phyloP scores from a whole-genome alignment of 2,113 vertebrate genomes.

The Malurus alboscapulatus region DNA sequence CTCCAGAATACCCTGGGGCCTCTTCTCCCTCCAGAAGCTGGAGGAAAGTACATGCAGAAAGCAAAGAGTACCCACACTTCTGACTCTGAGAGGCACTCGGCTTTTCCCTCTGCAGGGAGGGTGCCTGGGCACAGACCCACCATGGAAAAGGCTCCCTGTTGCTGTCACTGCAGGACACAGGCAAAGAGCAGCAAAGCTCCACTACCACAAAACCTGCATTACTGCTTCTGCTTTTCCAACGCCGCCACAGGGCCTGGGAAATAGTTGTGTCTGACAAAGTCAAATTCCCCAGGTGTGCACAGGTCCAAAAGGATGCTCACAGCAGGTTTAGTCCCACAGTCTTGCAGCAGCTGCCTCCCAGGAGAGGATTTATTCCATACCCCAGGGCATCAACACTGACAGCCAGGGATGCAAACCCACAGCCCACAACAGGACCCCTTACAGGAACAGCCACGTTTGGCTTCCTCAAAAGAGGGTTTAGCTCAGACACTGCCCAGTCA shows the following conservation, averaged over 20 bases:
- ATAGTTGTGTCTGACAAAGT: rapidly evolving
- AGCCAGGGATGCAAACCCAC: not conserved
- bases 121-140: not conserved
- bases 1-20: not conserved
- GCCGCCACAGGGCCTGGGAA: not conserved
- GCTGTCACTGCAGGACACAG: not conserved
- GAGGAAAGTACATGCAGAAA: not conserved
- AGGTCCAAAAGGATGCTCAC: rapidly evolving
- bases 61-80: not conserved
- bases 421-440: not conserved
- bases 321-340: rapidly evolving
- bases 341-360: not conserved
- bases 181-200: not conserved
- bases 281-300: not conserved
- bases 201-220: not conserved
- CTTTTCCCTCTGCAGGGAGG: not conserved
- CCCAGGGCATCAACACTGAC: too few relatives aligned
- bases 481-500: not conserved
- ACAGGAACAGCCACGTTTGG: not conserved
- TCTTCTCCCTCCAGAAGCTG: not conserved
- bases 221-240: not conserved
- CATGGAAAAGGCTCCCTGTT: not conserved
- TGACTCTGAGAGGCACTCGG: not conserved
- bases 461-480: not conserved
- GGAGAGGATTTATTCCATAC: not conserved